phyloP scores from a whole-genome alignment of 2,113 vertebrate species.

The Phylloscopus trochilus region DNA sequence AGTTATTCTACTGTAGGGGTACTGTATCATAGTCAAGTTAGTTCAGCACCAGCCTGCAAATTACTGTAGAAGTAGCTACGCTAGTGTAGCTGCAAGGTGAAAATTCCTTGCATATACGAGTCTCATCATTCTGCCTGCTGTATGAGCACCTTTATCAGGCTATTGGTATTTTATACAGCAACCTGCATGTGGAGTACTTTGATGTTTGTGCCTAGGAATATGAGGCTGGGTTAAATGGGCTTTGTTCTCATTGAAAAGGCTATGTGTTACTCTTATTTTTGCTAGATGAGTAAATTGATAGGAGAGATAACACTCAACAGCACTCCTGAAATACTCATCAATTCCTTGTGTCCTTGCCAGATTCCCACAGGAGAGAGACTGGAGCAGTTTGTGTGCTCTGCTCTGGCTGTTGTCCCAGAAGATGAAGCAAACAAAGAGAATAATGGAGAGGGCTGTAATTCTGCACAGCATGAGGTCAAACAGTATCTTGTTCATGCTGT shows the following conservation, averaged over 20 bases:
- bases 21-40: background rate
- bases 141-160: background rate
- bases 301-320: background rate
- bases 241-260: background rate
- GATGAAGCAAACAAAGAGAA: background rate
- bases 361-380: conserved; percentile 50
- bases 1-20: background rate
- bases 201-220: background rate
- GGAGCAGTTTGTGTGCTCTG: conserved; percentile 54
- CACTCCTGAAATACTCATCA: background rate
- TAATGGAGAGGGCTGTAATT: background rate
- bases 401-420: conserved; percentile 6
- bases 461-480: background rate
- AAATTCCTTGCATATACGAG: background rate
- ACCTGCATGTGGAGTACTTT: background rate
- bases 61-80: background rate
- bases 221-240: background rate
- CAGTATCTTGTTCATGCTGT: conserved; percentile 50
- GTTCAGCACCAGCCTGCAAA: background rate
- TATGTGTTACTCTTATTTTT: background rate
- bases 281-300: conserved; percentile 6
- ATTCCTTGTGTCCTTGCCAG: conserved; percentile 26
- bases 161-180: background rate
- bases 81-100: background rate
- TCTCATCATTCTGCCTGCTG: background rate